These are phyloP conservation scores for Drosophila asahinai DNA, from an alignment of 1,140 invertebrate genomes.

Conservation along the genomic window DNA sequence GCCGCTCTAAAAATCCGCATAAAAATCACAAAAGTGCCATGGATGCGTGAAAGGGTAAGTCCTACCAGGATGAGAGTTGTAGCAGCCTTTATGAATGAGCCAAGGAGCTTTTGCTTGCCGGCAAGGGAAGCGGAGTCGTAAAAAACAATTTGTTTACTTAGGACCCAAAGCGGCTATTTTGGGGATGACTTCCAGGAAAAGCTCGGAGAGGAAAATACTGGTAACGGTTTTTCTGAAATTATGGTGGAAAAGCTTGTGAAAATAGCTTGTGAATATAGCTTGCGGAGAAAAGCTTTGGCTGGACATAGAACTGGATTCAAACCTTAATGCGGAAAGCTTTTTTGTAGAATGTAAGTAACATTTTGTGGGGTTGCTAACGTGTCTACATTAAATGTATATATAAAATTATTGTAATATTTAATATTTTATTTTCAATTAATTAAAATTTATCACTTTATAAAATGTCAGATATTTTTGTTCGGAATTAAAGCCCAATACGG, in stretches of 20 bases:
- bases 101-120: constrained; percentile 51
- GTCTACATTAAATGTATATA: no score
- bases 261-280: neutral
- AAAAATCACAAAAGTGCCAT: constrained; percentile 36
- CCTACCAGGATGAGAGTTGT: constrained; percentile 17
- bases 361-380: no score
- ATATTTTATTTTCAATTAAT: no score
- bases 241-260: constrained; percentile 44
- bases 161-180: constrained; percentile 38
- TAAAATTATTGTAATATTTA: no score
- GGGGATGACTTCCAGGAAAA: constrained; percentile 42
- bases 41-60: constrained; percentile 31
- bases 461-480: neutral
- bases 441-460: no score
- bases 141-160: constrained; percentile 53
- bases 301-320: neutral
- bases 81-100: constrained; percentile 58
- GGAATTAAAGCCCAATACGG: neutral
- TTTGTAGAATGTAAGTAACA: neutral
- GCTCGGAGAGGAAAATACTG: constrained; percentile 51
- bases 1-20: constrained; percentile 20
- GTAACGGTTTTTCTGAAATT: constrained; percentile 35
- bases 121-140: constrained; percentile 21
- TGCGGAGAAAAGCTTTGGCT: constrained; percentile 25
- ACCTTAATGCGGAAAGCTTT: neutral